Percentiles rank a stretch among this genome's conserved stretches.
These are phyloP conservation scores for Melipona bicolor DNA, from an alignment of 2,888 invertebrate genomes.

Conservation along the genomic window DNA sequence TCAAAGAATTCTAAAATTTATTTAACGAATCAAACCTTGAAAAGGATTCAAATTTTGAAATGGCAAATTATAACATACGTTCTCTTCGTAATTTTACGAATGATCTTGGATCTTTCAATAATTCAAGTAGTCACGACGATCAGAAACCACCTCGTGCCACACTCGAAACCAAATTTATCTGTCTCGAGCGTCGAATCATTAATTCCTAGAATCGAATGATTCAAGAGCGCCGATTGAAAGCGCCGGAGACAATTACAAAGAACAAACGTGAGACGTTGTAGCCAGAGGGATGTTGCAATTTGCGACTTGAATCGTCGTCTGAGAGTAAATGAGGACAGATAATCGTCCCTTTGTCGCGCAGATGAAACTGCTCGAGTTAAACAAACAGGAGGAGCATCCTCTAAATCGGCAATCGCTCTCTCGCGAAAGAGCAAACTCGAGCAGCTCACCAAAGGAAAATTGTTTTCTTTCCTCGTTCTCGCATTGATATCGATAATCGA, in stretches of 20 bases:
- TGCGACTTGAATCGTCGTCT: slow-evolving; percentile 36
- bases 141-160: not conserved
- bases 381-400: slow-evolving; percentile 26
- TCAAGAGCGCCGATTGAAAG: not conserved
- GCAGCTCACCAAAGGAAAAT: not conserved
- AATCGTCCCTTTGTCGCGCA: slow-evolving; percentile 48
- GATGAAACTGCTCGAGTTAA: slow-evolving; percentile 37
- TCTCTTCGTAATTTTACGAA: not conserved
- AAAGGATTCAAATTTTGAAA: no score
- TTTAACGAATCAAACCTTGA: no score
- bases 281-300: slow-evolving; percentile 34
- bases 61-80: no score
- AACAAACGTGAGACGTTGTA: slow-evolving; percentile 31
- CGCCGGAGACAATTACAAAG: slow-evolving; percentile 35
- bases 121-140: not conserved
- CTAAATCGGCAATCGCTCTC: slow-evolving; percentile 27
- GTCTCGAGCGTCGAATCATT: not conserved
- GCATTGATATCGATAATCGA: slow-evolving; percentile 7
- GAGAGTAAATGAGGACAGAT: slow-evolving; percentile 29
- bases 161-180: not conserved
- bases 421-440: slow-evolving; percentile 27
- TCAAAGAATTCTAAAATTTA: no score
- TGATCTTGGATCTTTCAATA: not conserved
- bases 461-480: not conserved
- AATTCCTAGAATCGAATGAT: not conserved